Evolutionary conservation across 2,888 invertebrate genomes (phyloP), one percentile per base, ranked within the genome.

Genomic region (Latrodectus hesperus): DNA sequence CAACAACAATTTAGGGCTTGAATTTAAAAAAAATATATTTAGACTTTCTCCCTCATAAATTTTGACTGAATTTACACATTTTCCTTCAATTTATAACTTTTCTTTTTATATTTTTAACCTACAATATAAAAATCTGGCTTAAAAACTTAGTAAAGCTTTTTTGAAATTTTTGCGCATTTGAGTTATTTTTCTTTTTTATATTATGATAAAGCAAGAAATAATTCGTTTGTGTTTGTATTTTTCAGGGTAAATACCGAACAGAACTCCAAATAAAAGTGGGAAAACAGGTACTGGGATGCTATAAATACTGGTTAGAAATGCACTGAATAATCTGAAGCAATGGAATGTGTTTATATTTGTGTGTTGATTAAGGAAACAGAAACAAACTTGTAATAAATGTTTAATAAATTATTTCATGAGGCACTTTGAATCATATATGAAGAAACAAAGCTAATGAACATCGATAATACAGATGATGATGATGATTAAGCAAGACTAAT

Each of bases 231-330:
- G 22, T 22, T 60, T 26, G 26, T 64, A 17, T 71, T 67, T 60
- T 51, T n/a, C 51, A 87, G 87, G 87, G 87, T 9, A 82, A 60
- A 68, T 87, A 87, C 77, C 38, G 77, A 77, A 81, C 81, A 5
- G 87, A 87, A 67, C 65, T 82, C 16, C 74, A 82, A 17, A 51
- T 81, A 16, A 14, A 76, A 6, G 67, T 60, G 0, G 53, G 65
- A 11, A 22, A 64, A n/a, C 75, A 75, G n/a, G 65, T 38, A 26
- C 10, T 76, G 52, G 75, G 71, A 6, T 86, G 86, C 52, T 86
- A 71, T 17, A 86, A 76, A 80, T 70, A 80, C 64, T 65, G 11
- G 16, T 17, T 55, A 8, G 71, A 86, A 70, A 70, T 86, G 49
- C 55, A 55, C 16, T 55, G 55, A 55, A 55, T 16, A 55, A 3